phyloP scores from a whole-genome alignment of 2,113 vertebrate species.

The Alligator sinensis region DNA sequence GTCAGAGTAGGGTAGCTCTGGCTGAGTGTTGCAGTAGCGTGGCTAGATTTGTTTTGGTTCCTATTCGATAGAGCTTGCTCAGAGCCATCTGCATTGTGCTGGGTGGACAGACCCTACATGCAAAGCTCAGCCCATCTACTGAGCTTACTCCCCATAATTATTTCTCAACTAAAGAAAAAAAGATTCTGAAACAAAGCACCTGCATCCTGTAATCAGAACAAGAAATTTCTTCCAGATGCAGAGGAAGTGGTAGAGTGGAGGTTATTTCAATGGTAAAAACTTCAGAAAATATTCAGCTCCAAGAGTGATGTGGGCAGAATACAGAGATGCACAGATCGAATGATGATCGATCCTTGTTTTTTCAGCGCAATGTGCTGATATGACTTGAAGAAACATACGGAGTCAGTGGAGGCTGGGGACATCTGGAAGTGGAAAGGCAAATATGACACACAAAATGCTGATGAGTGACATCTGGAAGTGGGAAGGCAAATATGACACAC shows the following conservation, averaged over 20 bases:
- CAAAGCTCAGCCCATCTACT: not conserved
- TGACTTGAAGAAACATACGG: not conserved
- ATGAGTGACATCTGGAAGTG: not conserved
- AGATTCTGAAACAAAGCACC: not conserved
- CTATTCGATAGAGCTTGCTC: too few relatives aligned
- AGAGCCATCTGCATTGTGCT: too few relatives aligned
- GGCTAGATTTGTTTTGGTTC: too few relatives aligned
- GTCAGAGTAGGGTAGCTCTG: too few relatives aligned
- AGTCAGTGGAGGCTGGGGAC: not conserved
- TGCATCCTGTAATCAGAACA: not conserved
- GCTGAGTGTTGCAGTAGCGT: too few relatives aligned
- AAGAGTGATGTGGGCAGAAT: not conserved
- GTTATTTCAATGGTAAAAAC: not conserved
- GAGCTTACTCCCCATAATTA: rapidly evolving
- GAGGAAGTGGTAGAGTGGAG: not conserved
- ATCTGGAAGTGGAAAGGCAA: not conserved
- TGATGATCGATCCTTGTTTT: not conserved
- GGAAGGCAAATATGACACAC: not conserved
- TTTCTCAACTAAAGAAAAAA: not conserved
- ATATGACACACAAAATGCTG: not conserved
- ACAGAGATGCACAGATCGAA: too few relatives aligned
- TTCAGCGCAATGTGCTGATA: not conserved
- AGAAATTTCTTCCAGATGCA: not conserved
- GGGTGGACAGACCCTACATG: too few relatives aligned
- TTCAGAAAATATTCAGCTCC: rapidly evolving